Percentiles rank a stretch among this genome's conserved stretches.
phyloP scores from a whole-genome alignment of 2,888 invertebrate species.

The Cheilosia vernalis region DNA sequence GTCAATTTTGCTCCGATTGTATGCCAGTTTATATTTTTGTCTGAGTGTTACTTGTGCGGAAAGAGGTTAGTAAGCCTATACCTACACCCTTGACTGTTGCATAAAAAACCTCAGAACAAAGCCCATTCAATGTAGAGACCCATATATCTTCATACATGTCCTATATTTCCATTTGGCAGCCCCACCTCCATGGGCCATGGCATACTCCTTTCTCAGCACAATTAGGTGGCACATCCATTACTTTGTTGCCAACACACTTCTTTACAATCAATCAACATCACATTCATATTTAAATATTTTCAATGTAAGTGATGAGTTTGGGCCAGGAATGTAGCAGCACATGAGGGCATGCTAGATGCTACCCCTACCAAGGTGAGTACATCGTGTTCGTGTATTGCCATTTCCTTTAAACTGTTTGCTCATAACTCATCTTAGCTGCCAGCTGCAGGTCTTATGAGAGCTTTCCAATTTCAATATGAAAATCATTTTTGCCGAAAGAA shows the following conservation, averaged over 20 bases:
- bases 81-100: no score
- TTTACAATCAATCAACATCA: constrained; percentile 36
- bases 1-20: no score
- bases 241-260: constrained; percentile 10
- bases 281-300: constrained; percentile 41
- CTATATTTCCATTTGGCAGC: neutral
- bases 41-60: no score
- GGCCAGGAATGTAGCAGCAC: constrained; percentile 2
- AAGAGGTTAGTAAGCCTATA: no score
- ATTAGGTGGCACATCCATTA: neutral
- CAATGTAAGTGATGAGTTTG: constrained; percentile 43
- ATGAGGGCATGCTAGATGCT: neutral
- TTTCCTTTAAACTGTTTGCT: constrained; percentile 20
- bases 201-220: neutral
- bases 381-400: constrained; percentile 2
- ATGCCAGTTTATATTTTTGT: no score
- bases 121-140: no score
- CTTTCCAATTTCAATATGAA: constrained; percentile 68
- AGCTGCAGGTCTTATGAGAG: constrained; percentile 46
- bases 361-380: neutral
- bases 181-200: no score
- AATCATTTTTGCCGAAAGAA: constrained; percentile 44
- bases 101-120: no score
- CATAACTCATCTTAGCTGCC: constrained; percentile 65
- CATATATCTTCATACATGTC: no score